A percentile compares a stretch with the other conserved stretches of the same genome.
Conservation (phyloP, 2,113 vertebrate genomes). For the Pelmatolapia mariae region DNA sequence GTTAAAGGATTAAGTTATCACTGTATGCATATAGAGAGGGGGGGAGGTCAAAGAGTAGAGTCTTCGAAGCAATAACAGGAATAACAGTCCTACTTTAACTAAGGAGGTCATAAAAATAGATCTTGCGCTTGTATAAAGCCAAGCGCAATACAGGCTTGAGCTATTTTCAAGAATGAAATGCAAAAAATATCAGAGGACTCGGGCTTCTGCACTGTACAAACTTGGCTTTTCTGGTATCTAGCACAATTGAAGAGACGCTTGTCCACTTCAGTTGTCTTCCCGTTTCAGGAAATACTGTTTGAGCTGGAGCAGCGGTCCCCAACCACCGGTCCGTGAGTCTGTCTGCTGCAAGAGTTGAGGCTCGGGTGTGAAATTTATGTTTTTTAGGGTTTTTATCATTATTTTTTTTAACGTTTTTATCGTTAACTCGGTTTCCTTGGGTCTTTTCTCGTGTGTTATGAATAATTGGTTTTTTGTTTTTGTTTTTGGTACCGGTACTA, state of each 20-base stretch:
- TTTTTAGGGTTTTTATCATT: not conserved
- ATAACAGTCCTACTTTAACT: not conserved
- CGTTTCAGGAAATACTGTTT: not conserved
- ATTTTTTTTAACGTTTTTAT: not conserved
- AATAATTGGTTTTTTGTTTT: not conserved
- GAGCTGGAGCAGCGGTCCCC: not conserved
- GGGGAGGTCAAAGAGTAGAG: not conserved
- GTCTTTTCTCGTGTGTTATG: not conserved
- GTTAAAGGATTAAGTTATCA: not conserved
- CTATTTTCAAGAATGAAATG: not conserved
- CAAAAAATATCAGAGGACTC: not conserved
- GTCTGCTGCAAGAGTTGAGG: not conserved
- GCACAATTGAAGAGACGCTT: not conserved
- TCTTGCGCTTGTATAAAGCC: not conserved
- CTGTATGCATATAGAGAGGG: not conserved
- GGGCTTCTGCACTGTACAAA: no score
- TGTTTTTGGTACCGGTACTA: rapidly evolving
- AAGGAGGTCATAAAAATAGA: not conserved
- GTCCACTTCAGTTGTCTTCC: not conserved
- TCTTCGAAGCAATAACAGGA: not conserved
- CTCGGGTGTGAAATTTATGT: not conserved
- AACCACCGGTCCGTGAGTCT: not conserved
- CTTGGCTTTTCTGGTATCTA: not conserved
- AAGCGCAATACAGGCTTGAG: not conserved
- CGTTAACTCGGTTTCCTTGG: not conserved